These are phyloP conservation scores for Saturnia japonica DNA, from an alignment of 2,888 invertebrate species.

Conservation along the genomic window DNA sequence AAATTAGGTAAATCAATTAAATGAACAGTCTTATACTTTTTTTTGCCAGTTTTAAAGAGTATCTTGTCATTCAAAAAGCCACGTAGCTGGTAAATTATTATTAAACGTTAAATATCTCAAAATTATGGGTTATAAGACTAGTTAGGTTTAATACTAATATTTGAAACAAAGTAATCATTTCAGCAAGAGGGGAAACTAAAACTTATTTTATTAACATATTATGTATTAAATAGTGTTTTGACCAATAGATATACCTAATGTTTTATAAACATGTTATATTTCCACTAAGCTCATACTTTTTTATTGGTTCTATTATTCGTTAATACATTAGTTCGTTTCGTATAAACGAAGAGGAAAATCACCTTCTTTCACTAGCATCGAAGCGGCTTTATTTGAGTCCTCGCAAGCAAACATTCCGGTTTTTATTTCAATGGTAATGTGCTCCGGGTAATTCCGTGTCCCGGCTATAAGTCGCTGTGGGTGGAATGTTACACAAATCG, in stretches of 20 bases:
- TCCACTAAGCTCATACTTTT: not conserved
- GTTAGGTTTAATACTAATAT: too few species aligned
- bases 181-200: not conserved
- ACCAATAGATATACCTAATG: not conserved
- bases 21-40: too few species aligned
- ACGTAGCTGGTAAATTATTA: too few species aligned
- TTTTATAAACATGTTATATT: not conserved
- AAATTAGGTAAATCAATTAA: too few species aligned
- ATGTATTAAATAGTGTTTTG: too few species aligned
- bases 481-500: constrained; percentile 41
- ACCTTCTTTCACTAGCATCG: not conserved
- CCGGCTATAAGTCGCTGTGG: constrained; percentile 30
- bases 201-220: not conserved
- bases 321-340: not conserved
- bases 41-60: too few species aligned
- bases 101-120: too few species aligned
- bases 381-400: constrained; percentile 21
- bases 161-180: too few species aligned
- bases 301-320: not conserved
- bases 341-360: constrained; percentile 7
- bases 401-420: constrained; percentile 34
- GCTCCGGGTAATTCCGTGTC: constrained; percentile 31
- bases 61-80: too few species aligned
- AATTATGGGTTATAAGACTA: too few species aligned
- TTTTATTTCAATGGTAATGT: constrained; percentile 47